phyloP scores from a whole-genome alignment of 2,888 invertebrate species.

The Drosophila neotestacea region DNA sequence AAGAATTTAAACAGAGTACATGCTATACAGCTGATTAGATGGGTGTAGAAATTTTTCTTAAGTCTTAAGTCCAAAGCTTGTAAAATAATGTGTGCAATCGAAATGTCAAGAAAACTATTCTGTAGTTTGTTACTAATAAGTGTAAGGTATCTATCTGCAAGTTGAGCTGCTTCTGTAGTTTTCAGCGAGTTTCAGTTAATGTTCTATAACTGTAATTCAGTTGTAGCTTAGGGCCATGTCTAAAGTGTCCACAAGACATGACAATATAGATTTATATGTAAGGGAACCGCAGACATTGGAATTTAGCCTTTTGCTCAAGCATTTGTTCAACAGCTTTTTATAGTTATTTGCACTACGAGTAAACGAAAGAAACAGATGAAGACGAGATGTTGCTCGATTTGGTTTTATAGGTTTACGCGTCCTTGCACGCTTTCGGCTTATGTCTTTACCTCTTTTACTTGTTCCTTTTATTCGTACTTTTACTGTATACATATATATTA shows the following conservation, averaged over 20 bases:
- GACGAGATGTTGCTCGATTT: slow-evolving; percentile 44
- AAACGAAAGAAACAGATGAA: slow-evolving; percentile 36
- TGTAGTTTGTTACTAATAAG: too few relatives aligned
- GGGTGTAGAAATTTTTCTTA: too few relatives aligned
- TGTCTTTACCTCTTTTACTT: neutral
- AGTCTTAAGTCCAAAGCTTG: too few relatives aligned
- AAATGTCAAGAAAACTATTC: too few relatives aligned
- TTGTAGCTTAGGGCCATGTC: slow-evolving; percentile 39
- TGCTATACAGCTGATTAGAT: too few relatives aligned
- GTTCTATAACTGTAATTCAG: slow-evolving; percentile 38
- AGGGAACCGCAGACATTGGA: slow-evolving; percentile 42
- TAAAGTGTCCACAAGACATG: slow-evolving; percentile 32
- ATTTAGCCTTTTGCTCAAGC: slow-evolving; percentile 21
- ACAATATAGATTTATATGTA: slow-evolving; percentile 41
- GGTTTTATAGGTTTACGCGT: slow-evolving; percentile 29
- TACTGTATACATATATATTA: slow-evolving; percentile 8
- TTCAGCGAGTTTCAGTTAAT: slow-evolving; percentile 9
- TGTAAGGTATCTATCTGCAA: neutral
- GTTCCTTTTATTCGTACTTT: slow-evolving; percentile 11
- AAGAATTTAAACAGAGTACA: too few relatives aligned
- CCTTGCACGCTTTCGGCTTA: slow-evolving; percentile 10
- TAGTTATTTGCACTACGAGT: slow-evolving; percentile 32
- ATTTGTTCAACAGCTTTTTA: slow-evolving; percentile 36
- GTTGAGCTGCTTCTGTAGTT: neutral
- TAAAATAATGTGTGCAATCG: too few relatives aligned